Evolutionary conservation across 2,888 invertebrate genomes (phyloP).

Genomic region (Zygogramma bicolorata): DNA sequence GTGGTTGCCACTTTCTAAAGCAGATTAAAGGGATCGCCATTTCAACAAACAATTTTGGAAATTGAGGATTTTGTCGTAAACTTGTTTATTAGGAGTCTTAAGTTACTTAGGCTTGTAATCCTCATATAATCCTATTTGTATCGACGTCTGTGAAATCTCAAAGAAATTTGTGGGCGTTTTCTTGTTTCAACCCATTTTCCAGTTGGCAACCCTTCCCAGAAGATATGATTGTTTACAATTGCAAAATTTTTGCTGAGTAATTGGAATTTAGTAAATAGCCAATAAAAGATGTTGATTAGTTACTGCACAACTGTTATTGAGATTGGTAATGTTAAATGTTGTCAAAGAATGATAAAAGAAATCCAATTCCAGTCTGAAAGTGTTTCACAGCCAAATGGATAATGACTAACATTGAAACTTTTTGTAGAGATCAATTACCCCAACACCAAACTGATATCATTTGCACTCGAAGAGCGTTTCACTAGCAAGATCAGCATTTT

Average conservation of each 20-base stretch:
- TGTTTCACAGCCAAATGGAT: no score
- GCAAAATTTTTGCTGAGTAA: background rate
- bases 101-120: conserved; percentile 18
- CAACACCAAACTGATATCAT: no score
- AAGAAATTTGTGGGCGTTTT: background rate
- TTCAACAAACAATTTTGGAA: background rate
- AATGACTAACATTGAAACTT: no score
- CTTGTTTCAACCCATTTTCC: background rate
- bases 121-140: conserved; percentile 19
- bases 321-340: background rate
- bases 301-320: background rate
- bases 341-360: no score
- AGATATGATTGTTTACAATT: background rate
- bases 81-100: background rate
- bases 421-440: no score
- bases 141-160: background rate
- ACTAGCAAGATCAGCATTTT: no score
- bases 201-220: background rate
- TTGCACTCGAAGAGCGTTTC: no score
- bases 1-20: background rate
- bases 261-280: background rate
- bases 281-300: no score
- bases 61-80: conserved; percentile 12
- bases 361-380: no score
- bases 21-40: background rate